Evolutionary conservation across 2,113 vertebrate species (phyloP).

Genomic region (Anarrhichthys ocellatus): DNA sequence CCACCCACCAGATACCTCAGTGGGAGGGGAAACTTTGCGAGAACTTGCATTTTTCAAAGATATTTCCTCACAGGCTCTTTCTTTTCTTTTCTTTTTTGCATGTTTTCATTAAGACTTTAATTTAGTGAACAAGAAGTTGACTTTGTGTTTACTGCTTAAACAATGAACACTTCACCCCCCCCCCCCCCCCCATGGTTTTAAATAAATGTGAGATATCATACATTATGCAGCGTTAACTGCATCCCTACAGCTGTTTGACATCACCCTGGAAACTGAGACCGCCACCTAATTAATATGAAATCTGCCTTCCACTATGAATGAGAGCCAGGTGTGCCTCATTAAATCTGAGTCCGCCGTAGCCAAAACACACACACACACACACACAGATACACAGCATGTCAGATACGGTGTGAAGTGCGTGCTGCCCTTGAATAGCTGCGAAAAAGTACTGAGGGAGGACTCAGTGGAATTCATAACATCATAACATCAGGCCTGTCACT

Average conservation of each 20-base stretch:
- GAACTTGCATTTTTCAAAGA: slow-evolving; percentile 3
- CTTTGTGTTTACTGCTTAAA: slow-evolving; percentile 19
- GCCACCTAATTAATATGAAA: slow-evolving; percentile 81
- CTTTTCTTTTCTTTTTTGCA: not conserved
- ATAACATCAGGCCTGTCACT: slow-evolving; percentile 35
- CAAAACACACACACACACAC: slow-evolving; percentile 43
- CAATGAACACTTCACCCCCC: slow-evolving; percentile 58
- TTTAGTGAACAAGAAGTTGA: not conserved
- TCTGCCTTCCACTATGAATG: slow-evolving; percentile 83
- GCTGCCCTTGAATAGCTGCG: slow-evolving; percentile 66
- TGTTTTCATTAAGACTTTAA: slow-evolving; percentile 33
- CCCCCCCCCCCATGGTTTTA: slow-evolving; percentile 45
- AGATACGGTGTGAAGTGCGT: slow-evolving; percentile 47
- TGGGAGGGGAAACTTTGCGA: slow-evolving; percentile 2
- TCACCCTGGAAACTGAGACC: slow-evolving; percentile 75
- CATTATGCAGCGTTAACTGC: slow-evolving; percentile 77
- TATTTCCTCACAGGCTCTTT: not conserved
- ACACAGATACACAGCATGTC: slow-evolving; percentile 27
- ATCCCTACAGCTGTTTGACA: slow-evolving; percentile 81
- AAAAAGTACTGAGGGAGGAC: slow-evolving; percentile 56
- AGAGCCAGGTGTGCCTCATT: slow-evolving; percentile 84
- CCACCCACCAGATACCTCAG: slow-evolving; percentile 35
- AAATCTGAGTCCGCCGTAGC: slow-evolving; percentile 69
- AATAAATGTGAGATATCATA: slow-evolving; percentile 70
- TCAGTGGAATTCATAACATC: slow-evolving; percentile 48